Evolutionary conservation across 1,140 invertebrate genomes (phyloP).

Genomic region (Drosophila albomicans): DNA sequence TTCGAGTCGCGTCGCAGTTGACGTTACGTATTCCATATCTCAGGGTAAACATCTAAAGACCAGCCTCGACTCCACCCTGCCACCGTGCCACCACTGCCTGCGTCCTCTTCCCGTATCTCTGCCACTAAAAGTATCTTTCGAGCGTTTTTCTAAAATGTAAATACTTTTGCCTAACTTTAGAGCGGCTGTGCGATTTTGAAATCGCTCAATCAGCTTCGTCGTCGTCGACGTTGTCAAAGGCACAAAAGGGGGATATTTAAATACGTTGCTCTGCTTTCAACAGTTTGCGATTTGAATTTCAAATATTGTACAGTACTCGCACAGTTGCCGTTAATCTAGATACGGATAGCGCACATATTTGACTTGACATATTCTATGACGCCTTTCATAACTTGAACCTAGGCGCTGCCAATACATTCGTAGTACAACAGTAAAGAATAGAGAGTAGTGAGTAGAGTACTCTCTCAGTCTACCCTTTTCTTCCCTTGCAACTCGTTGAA

Average conservation of each 20-base stretch:
- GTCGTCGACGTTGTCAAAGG: conserved; percentile 1
- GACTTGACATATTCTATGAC: conserved; percentile 54
- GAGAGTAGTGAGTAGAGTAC: too few relatives aligned
- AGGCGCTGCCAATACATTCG: neutral
- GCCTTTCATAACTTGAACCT: conserved; percentile 49
- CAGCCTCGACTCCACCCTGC: conserved; percentile 29
- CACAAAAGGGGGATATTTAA: conserved; percentile 65
- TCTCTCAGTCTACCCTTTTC: neutral
- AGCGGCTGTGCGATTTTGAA: conserved; percentile 63
- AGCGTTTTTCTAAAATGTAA: conserved; percentile 69
- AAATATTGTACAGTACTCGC: conserved; percentile 47
- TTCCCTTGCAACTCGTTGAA: neutral
- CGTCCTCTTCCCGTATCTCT: neutral
- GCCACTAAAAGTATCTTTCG: conserved; percentile 57
- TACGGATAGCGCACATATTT: conserved; percentile 48
- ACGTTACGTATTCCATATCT: conserved; percentile 50
- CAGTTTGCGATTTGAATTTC: conserved; percentile 66
- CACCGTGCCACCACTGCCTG: conserved; percentile 9
- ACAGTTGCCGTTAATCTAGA: conserved; percentile 59
- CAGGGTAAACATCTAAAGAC: conserved; percentile 65
- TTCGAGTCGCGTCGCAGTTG: too few relatives aligned
- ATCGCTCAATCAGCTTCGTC: conserved; percentile 59
- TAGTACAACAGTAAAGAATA: too few relatives aligned
- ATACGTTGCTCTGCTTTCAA: conserved; percentile 54
- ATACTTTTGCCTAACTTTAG: conserved; percentile 80